Base-by-base conservation (phyloP, 2,888 invertebrate genomes). In the Galerucella calmariensis region DNA sequence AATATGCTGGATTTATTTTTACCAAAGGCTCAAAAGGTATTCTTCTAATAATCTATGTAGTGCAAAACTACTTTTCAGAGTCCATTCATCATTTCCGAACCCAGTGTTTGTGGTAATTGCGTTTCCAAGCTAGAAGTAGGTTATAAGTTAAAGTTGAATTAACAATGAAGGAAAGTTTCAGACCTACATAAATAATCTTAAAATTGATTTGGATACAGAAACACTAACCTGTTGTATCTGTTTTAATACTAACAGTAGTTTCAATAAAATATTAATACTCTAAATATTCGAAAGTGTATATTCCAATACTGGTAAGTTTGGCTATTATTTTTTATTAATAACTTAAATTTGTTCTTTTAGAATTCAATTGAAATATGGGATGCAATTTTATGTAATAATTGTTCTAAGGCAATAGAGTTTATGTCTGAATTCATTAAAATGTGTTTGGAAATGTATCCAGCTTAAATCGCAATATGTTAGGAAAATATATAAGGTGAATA, bases 111-210 rank as follows among this genome's bases (percentile, higher is more conserved):
- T 35, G 2, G 9, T n/a, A 62, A 8, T 12, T 62, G 62, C 14
- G 14, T 62, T n/a, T 6, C 27, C 12, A 11, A 41, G 2, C 14
- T 62, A n/a, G 27, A 35, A 41, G 14, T 35, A 41, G 35, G 62
- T 41, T 62, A 62, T 41, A 62, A 62, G 4, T 62, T 62, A 6
- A 62, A 35, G 9, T 62, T 62, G n/a, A 62, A 62, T 62, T 6
- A 41, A 62, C 16, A 62, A 62, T 35, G 35, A 41, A 14, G 14
- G n/a, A 35, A 27, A 62, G 24, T 16, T 41, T 62, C 24, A 27
- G 14, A 62, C 9, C 62, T 62, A n/a, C 41, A 35, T 62, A 27
- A 35, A 27, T 24, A 58, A 16, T 11, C 20, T 51, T 12, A 51
- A 51, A 51, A 51, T 5, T 51, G 51, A 58, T 58, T 58, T 24